Evolutionary conservation across 1,140 invertebrate genomes (phyloP), one percentile per base, ranked within the genome.

Genomic region (Drosophila nigromelanica): DNA sequence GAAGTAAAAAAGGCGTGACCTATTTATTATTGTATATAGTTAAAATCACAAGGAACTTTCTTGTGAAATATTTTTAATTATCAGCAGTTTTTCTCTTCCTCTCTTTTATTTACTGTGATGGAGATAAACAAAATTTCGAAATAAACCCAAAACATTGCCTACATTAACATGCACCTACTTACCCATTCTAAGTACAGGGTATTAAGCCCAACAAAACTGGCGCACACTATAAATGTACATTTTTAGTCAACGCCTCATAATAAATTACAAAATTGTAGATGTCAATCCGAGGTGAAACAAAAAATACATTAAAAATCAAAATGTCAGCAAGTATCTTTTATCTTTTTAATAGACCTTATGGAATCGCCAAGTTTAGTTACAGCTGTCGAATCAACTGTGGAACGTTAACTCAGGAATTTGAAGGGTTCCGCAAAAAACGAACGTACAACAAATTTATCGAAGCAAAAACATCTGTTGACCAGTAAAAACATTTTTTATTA

Each of bases 381-480:
- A 50, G 43, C 18, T 15, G 27, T 58, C 55, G 27, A 70, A 64
- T 70, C 24, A 45, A 58, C 27, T 58, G 37, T 70, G 59, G 43
- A 54, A 62, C 39, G 35, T 59, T 56, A 10, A 11, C 61, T 72
- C 18, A 59, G 62, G 62, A 72, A 72, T 72, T 58, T n/a, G 39
- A 72, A 72, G 69, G 62, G 69, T 52, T 43, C 40, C 37, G 30
- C 12, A 51, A 63, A 21, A 21, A 37, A 37, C 12, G 33, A 58
- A 40, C 21, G 24, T 43, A 10, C 21, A 37, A 50, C 14, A 10
- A 54, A 12, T 58, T 60, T 24, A 51, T 24, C 14, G 4, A 27
- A 39, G 14, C 30, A 54, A 69, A 62, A 62, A 69, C 62, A 66
- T 43, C 35, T 27, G 39, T 39, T 70, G 67, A 39, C 50, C 67